These are phyloP conservation scores for Brachyptera risi DNA, from an alignment of 2,888 invertebrate genomes.

Conservation along the genomic window DNA sequence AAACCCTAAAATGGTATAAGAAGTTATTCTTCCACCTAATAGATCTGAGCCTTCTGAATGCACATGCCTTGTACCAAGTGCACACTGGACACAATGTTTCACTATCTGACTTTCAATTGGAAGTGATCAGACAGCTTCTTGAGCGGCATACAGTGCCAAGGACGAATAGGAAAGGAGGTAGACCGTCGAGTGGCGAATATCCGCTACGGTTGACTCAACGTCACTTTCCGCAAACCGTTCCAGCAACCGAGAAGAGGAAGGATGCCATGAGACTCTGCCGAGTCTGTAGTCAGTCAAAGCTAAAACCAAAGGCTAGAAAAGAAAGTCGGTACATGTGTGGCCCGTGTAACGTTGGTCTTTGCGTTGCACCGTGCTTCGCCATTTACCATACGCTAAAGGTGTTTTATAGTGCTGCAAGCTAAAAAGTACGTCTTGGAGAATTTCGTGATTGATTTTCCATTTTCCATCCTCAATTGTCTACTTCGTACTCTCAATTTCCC, in stretches of 20 bases:
- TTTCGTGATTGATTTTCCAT: too few relatives aligned
- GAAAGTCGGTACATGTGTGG: conserved; percentile 10
- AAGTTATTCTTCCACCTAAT: conserved; percentile 40
- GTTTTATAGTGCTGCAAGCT: too few relatives aligned
- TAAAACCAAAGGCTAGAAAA: not conserved
- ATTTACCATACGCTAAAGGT: not conserved
- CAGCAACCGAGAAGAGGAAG: not conserved
- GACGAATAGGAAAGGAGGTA: conserved; percentile 13
- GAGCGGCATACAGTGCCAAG: conserved; percentile 27
- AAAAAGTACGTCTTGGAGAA: too few relatives aligned
- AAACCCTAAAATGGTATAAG: conserved; percentile 40
- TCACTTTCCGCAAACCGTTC: conserved; percentile 16
- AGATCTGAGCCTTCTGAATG: conserved; percentile 37
- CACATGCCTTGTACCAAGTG: conserved; percentile 32
- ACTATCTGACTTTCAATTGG: conserved; percentile 31
- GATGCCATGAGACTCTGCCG: conserved; percentile 9
- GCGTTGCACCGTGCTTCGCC: conserved; percentile 4
- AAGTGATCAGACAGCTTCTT: conserved; percentile 31
- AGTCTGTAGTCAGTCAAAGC: not conserved
- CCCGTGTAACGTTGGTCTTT: not conserved
- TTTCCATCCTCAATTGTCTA: too few relatives aligned
- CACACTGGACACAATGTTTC: conserved; percentile 27
- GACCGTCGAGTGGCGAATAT: not conserved
- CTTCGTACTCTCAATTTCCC: too few relatives aligned
- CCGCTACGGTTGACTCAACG: conserved; percentile 27